Evolutionary conservation across 2,113 vertebrate genomes (phyloP).

Genomic region (Sturnira hondurensis): DNA sequence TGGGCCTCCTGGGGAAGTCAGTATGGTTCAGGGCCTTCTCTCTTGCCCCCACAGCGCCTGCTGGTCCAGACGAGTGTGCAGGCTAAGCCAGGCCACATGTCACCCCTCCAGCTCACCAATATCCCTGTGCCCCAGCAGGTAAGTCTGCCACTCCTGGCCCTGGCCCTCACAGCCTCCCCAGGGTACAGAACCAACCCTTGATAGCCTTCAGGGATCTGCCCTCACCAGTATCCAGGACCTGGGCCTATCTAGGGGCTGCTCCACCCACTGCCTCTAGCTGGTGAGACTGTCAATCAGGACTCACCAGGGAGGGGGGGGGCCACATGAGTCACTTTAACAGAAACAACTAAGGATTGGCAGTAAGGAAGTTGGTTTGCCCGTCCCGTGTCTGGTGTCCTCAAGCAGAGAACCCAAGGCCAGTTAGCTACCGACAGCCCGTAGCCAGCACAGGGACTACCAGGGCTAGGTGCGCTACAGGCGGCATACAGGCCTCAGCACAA

Average conservation of each 20-base stretch:
- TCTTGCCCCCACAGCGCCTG: slow-evolving; percentile 71
- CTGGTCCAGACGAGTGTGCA: slow-evolving; percentile 79
- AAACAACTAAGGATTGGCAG: background rate
- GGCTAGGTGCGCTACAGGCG: accelerated
- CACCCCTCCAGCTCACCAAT: slow-evolving; percentile 80
- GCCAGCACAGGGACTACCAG: background rate
- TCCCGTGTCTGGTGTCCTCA: background rate
- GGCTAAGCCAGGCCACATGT: slow-evolving; percentile 76
- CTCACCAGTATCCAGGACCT: background rate
- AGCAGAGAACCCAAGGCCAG: background rate
- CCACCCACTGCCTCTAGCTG: background rate
- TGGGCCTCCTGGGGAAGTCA: background rate
- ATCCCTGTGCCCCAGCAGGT: slow-evolving; percentile 80
- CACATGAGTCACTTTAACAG: background rate
- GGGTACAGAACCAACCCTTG: background rate
- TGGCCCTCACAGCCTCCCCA: too few species aligned
- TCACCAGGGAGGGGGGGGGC: background rate
- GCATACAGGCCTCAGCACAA: accelerated
- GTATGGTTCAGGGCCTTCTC: background rate
- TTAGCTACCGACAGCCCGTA: background rate
- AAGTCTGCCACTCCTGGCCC: slow-evolving; percentile 4
- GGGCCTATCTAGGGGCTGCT: background rate
- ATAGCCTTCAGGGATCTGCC: background rate
- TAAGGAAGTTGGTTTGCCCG: background rate
- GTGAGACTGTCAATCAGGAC: background rate